Conservation (phyloP, 2,888 invertebrate genomes). For the Euzophera pinguis region DNA sequence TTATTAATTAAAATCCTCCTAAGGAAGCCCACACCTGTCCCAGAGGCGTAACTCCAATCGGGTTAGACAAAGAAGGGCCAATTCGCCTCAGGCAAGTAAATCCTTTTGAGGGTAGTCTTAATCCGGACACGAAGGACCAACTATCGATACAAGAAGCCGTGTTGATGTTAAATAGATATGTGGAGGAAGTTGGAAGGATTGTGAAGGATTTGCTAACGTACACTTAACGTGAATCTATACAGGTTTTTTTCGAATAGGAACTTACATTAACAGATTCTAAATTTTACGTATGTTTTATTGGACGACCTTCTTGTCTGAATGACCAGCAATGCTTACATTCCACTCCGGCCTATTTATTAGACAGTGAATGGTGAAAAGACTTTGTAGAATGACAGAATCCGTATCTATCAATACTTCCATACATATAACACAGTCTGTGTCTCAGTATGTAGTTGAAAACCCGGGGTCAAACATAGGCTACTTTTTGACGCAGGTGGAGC, state of each 20-base stretch:
- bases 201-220: not conserved
- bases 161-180: conserved; percentile 14
- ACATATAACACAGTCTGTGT: too few relatives aligned
- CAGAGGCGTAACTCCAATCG: conserved; percentile 50
- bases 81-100: conserved; percentile 60
- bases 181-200: not conserved
- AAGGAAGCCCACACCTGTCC: conserved; percentile 71
- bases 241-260: not conserved
- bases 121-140: conserved; percentile 55
- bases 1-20: conserved; percentile 73
- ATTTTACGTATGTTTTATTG: too few relatives aligned
- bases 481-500: too few relatives aligned
- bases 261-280: too few relatives aligned
- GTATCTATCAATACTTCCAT: too few relatives aligned
- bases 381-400: too few relatives aligned
- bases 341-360: too few relatives aligned
- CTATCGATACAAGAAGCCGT: conserved; percentile 61
- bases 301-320: too few relatives aligned
- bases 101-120: conserved; percentile 58
- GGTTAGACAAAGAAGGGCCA: conserved; percentile 56
- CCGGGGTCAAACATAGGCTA: too few relatives aligned
- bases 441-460: too few relatives aligned
- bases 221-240: not conserved
- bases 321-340: too few relatives aligned
- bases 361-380: too few relatives aligned